Conservation (phyloP, 2,888 invertebrate species). For the Caenorhabditis becei region DNA sequence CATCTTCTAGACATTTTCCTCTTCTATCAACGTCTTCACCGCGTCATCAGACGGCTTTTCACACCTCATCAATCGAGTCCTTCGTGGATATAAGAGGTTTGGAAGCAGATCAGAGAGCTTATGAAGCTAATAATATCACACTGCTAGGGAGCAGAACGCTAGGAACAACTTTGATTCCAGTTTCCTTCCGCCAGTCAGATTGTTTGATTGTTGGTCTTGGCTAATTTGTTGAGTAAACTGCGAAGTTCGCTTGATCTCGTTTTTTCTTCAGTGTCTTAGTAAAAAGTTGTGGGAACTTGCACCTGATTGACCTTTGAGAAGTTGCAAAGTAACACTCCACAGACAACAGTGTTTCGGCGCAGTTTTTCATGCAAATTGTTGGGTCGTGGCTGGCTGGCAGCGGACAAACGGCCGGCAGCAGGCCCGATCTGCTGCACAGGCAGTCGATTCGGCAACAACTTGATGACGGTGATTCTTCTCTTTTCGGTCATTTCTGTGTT, state of each 20-base stretch:
- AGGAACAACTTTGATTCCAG: background rate
- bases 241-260: background rate
- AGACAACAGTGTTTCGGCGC: background rate
- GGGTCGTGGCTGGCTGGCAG: background rate
- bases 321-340: constrained; percentile 14
- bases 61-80: background rate
- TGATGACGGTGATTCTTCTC: constrained; percentile 20
- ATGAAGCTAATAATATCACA: background rate
- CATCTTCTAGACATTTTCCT: constrained; percentile 22
- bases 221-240: constrained; percentile 2
- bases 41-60: background rate
- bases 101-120: background rate
- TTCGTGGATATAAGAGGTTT: background rate
- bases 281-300: background rate
- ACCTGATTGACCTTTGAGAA: no score
- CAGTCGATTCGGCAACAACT: constrained; percentile 26
- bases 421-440: constrained; percentile 15
- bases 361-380: constrained; percentile 36
- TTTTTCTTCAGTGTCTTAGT: background rate
- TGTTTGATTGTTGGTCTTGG: background rate
- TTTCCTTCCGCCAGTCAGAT: background rate
- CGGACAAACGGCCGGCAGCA: background rate
- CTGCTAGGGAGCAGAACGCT: background rate
- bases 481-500: constrained; percentile 41
- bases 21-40: background rate